Percentiles rank a stretch among this genome's conserved stretches.
Evolutionary conservation across 1,140 invertebrate genomes (phyloP).

Genomic region (Lepidotrigona ventralis): DNA sequence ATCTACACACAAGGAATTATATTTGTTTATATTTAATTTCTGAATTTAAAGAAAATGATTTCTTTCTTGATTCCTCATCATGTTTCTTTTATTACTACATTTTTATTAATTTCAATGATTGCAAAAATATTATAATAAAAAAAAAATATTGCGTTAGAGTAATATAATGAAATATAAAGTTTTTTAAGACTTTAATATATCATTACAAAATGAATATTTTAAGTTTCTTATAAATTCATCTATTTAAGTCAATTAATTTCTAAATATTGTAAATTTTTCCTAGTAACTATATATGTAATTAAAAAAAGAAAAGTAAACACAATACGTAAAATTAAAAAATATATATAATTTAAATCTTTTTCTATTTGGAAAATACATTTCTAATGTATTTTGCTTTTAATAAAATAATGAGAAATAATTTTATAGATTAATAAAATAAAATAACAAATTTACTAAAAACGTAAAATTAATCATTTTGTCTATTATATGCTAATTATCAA

Average conservation of each 20-base stretch:
- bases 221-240: background rate
- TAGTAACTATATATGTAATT: background rate
- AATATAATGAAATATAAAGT: background rate
- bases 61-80: background rate
- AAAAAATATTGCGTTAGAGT: background rate
- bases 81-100: background rate
- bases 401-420: background rate
- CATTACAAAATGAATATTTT: background rate
- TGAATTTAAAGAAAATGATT: background rate
- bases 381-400: constrained; percentile 4
- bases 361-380: background rate
- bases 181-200: background rate
- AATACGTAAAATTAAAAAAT: background rate
- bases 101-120: background rate
- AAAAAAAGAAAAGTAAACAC: background rate
- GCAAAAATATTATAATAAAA: background rate
- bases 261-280: background rate
- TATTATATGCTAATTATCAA: background rate
- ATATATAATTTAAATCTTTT: background rate
- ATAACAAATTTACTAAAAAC: constrained; percentile 30
- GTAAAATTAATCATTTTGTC: constrained; percentile 8
- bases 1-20: background rate
- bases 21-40: background rate
- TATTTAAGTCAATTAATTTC: background rate
- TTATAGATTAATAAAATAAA: constrained; percentile 7